Conservation (phyloP, 23 tunicate species). For the Halocynthia roretzi region DNA sequence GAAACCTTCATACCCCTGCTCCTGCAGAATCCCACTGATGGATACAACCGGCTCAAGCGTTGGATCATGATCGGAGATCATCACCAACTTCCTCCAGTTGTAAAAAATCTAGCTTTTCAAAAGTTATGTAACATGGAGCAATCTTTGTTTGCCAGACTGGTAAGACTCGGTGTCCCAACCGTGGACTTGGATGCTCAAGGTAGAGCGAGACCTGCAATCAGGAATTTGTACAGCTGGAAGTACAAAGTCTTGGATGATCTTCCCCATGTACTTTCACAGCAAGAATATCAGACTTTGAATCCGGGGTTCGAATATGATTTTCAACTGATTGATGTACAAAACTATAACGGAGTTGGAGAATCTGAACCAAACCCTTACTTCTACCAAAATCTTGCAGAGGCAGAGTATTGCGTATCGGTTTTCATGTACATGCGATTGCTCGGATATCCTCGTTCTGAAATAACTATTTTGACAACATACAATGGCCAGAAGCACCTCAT, state of each 20-base stretch:
- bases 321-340: constrained; percentile 92
- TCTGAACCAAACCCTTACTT: constrained; percentile 99
- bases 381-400: constrained; percentile 97
- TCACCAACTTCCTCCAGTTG: constrained; percentile 96
- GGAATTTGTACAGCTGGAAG: constrained; percentile 93
- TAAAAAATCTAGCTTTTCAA: constrained; percentile 95
- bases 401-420: constrained; percentile 90
- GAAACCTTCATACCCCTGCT: constrained; percentile 97
- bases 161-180: constrained; percentile 92
- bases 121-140: constrained; percentile 99
- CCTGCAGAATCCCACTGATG: constrained; percentile 96
- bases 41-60: constrained; percentile 94
- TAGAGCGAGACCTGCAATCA: constrained; percentile 78
- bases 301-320: constrained; percentile 90
- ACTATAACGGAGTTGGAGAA: constrained; percentile 80
- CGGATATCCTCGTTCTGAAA: constrained; percentile 88
- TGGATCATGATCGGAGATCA: constrained; percentile 99
- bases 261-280: constrained; percentile 60
- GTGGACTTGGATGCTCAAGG: constrained; percentile 99
- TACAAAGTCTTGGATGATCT: constrained; percentile 72
- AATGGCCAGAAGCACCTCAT: constrained; percentile 99
- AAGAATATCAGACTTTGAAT: constrained; percentile 63
- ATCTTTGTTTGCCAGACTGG: constrained; percentile 88
- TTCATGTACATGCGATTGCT: constrained; percentile 97
- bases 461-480: constrained; percentile 95